These are phyloP conservation scores for Deilephila elpenor DNA, from an alignment of 2,888 invertebrate genomes.

Conservation along the genomic window DNA sequence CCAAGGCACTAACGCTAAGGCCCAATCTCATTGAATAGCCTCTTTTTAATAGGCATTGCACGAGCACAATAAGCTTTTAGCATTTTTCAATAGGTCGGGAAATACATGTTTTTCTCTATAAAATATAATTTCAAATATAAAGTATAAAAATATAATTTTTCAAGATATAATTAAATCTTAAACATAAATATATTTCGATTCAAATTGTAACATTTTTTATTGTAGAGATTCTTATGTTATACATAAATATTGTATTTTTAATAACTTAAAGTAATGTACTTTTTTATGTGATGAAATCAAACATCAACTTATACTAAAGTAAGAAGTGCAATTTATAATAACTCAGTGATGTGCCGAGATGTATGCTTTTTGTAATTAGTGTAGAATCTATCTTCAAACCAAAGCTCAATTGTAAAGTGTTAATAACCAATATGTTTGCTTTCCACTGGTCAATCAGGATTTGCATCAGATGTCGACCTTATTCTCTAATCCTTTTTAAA, in stretches of 20 bases:
- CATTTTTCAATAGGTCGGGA: background rate
- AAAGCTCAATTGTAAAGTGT: too few species aligned
- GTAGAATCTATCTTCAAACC: too few species aligned
- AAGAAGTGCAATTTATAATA: background rate
- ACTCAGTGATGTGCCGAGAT: slow-evolving; percentile 6
- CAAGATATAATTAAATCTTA: background rate
- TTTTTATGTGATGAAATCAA: background rate
- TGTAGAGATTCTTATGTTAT: slow-evolving; percentile 12
- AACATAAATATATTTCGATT: background rate
- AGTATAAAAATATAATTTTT: background rate
- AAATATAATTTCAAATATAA: background rate
- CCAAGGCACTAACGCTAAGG: slow-evolving; percentile 18
- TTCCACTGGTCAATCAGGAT: too few species aligned
- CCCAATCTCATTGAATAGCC: slow-evolving; percentile 12
- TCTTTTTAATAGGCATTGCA: background rate
- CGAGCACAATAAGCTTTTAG: background rate
- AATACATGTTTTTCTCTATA: background rate
- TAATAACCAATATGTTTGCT: too few species aligned
- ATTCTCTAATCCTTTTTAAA: background rate
- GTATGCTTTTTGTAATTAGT: background rate
- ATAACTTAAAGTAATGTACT: slow-evolving; percentile 15
- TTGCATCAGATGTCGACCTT: too few species aligned
- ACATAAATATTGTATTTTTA: background rate
- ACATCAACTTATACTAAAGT: background rate
- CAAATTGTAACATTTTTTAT: background rate